A percentile compares a stretch with the other conserved stretches of the same genome.
phyloP scores from a whole-genome alignment of 23 tunicate genomes.

The Trididemnum miniatum region DNA sequence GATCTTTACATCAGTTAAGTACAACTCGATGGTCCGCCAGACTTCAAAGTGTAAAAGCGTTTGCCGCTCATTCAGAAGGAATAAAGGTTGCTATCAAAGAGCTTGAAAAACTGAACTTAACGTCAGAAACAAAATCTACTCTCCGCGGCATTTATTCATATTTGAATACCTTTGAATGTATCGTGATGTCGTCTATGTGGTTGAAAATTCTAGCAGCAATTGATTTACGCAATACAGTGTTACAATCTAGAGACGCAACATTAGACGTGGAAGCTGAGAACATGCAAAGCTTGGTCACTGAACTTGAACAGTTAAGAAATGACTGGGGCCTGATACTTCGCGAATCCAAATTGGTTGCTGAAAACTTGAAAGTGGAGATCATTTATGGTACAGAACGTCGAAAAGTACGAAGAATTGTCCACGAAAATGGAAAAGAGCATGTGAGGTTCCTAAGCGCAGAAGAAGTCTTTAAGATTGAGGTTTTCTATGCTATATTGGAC shows the following conservation, averaged over 20 bases:
- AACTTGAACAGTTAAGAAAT: background rate
- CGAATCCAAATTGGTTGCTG: background rate
- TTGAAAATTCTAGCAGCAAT: conserved; percentile 6
- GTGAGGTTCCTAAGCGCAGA: background rate
- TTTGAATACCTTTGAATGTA: background rate
- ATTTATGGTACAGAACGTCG: background rate
- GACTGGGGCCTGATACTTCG: background rate
- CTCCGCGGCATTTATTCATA: background rate
- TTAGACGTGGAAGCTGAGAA: background rate
- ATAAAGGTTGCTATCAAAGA: background rate
- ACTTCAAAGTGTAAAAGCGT: background rate
- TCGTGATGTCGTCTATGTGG: conserved; percentile 5
- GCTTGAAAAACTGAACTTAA: background rate
- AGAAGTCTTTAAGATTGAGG: background rate
- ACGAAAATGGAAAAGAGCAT: background rate
- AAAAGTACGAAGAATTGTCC: background rate
- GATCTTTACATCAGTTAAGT: background rate
- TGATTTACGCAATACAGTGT: conserved; percentile 3
- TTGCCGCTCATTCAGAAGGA: background rate
- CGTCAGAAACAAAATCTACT: conserved; percentile 5
- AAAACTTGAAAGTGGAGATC: background rate
- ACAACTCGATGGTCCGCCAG: background rate
- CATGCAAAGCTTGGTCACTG: background rate
- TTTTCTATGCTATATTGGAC: background rate
- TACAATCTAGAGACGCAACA: conserved; percentile 3